A percentile compares a stretch with the other conserved stretches of the same genome.
These are phyloP conservation scores for Entosphenus tridentatus DNA, from an alignment of 2,113 vertebrate species.

Conservation along the genomic window DNA sequence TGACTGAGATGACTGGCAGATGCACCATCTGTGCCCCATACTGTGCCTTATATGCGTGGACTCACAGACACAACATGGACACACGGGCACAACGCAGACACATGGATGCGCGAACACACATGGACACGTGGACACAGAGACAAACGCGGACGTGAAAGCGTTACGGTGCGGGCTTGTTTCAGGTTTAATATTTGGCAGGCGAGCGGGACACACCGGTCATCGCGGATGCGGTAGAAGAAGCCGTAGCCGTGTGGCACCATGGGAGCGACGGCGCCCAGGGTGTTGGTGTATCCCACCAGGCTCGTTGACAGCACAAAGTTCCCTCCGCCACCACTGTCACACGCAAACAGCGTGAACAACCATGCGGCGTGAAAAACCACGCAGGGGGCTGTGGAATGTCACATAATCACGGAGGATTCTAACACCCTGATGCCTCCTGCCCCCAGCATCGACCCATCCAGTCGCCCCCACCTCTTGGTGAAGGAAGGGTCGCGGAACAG, in stretches of 20 bases:
- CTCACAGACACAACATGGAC: not conserved
- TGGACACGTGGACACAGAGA: not conserved
- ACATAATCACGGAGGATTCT: no score
- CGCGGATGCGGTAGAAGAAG: conserved; percentile 71
- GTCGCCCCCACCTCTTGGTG: conserved; percentile 34
- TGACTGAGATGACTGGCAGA: not conserved
- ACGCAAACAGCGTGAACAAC: conserved; percentile 11
- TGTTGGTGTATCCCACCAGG: conserved; percentile 51
- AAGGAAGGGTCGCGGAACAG: conserved; percentile 59
- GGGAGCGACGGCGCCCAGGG: conserved; percentile 37
- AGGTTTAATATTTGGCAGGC: not conserved
- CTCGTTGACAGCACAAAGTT: conserved; percentile 83
- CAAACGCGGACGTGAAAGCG: not conserved
- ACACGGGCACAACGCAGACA: not conserved
- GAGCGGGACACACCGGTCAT: conserved; percentile 43
- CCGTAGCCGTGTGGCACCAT: conserved; percentile 73
- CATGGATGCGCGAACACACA: not conserved
- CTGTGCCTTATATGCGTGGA: no score
- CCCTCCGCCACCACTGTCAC: conserved; percentile 61
- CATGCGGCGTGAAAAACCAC: no score
- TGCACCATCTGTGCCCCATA: no score
- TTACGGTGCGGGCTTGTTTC: not conserved
- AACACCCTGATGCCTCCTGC: no score
- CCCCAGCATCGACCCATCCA: no score
- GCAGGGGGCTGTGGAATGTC: no score